Evolutionary conservation across 2,113 vertebrate genomes (phyloP).

Genomic region (Chlorocebus sabaeus): DNA sequence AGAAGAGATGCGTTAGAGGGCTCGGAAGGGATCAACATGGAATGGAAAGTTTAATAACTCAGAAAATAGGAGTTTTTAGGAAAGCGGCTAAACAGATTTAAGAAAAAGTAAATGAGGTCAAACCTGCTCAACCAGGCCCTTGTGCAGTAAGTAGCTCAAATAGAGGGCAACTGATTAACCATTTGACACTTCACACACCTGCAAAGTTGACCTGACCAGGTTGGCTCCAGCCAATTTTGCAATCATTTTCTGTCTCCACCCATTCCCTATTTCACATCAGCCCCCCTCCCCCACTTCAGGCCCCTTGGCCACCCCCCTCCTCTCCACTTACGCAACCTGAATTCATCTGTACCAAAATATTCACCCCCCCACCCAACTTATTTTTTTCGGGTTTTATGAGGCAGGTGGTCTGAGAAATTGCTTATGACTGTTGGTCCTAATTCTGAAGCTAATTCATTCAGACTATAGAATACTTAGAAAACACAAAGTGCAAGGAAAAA

Average conservation of each 20-base stretch:
- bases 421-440: background rate
- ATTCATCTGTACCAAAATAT: background rate
- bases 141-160: background rate
- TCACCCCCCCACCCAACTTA: background rate
- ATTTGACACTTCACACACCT: background rate
- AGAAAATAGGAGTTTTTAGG: conserved; percentile 32
- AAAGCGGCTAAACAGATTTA: conserved; percentile 6
- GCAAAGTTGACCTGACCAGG: background rate
- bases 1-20: background rate
- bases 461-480: background rate
- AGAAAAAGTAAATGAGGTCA: background rate
- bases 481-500: background rate
- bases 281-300: fast-evolving
- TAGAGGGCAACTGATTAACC: background rate
- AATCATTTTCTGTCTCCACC: background rate
- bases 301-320: background rate
- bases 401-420: background rate
- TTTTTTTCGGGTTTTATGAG: background rate
- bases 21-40: background rate
- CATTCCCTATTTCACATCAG: background rate
- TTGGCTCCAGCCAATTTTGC: background rate
- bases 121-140: background rate
- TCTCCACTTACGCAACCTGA: background rate
- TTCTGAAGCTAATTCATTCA: too few relatives aligned
- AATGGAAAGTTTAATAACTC: conserved; percentile 54